These are phyloP conservation scores for Natrix natrix DNA, from an alignment of 2,797 vertebrate species.

Conservation along the genomic window DNA sequence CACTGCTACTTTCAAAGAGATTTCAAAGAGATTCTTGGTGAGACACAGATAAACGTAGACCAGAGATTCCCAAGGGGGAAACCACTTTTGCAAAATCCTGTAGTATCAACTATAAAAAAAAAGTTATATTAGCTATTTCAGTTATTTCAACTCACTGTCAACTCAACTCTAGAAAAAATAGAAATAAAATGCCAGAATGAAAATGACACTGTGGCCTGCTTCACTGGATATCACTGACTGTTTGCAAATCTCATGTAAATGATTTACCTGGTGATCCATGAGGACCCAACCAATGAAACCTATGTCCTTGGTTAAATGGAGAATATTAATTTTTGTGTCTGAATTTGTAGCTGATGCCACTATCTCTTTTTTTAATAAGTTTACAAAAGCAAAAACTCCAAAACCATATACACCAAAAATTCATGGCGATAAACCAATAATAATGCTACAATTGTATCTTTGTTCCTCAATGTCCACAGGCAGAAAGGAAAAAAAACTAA, in stretches of 20 bases:
- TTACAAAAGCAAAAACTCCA: neutral
- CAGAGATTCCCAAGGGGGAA: neutral
- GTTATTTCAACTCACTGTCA: constrained; percentile 14
- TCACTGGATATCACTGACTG: neutral
- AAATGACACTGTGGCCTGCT: neutral
- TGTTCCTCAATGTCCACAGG: neutral
- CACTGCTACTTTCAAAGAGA: neutral
- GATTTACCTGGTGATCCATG: neutral
- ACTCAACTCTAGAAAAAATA: constrained; percentile 23
- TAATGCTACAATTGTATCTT: neutral
- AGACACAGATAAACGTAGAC: neutral
- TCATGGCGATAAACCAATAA: neutral
- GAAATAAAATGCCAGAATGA: constrained; percentile 16
- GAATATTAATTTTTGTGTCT: neutral
- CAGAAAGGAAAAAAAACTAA: neutral
- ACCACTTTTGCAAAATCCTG: neutral
- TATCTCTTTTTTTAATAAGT: neutral
- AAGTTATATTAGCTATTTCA: constrained; percentile 28
- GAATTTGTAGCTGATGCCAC: neutral
- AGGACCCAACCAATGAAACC: neutral
- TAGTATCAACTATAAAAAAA: constrained; percentile 42
- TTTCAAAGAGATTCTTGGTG: too few relatives aligned
- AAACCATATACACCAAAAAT: neutral
- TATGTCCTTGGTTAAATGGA: neutral
- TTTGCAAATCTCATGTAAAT: neutral